Evolutionary conservation across 2,113 vertebrate species (phyloP).

Genomic region (Cavia aperea): DNA sequence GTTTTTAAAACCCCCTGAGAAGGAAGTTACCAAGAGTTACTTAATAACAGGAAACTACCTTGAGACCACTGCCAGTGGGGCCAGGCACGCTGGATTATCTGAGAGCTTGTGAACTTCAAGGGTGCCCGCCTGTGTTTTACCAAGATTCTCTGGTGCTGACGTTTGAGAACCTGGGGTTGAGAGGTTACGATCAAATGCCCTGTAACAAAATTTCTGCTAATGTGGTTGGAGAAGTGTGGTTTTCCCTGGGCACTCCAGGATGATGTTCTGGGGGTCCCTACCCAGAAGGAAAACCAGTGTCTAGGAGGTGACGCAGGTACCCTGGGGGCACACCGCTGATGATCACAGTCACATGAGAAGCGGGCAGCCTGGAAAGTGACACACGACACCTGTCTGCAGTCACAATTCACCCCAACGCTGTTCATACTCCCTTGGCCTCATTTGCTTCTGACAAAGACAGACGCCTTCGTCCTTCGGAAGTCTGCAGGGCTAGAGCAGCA

Average conservation of each 20-base stretch:
- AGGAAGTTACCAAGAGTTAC: not conserved
- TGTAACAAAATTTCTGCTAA: not conserved
- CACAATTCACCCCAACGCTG: not conserved
- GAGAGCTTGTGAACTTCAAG: not conserved
- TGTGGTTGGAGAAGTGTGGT: not conserved
- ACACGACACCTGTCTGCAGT: not conserved
- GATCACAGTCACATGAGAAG: not conserved
- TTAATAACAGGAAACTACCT: not conserved
- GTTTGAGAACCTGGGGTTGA: not conserved
- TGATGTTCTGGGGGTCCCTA: not conserved
- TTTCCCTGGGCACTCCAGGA: not conserved
- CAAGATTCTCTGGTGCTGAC: not conserved
- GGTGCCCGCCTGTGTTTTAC: not conserved
- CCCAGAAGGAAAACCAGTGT: not conserved
- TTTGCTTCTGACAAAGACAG: not conserved
- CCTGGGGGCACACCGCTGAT: not conserved
- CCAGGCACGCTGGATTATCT: fast-evolving
- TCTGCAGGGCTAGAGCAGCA: not conserved
- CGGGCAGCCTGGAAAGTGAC: not conserved
- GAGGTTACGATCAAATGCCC: not conserved
- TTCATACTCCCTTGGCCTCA: not conserved
- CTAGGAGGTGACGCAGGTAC: not conserved
- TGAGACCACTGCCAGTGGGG: not conserved
- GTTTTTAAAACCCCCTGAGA: not conserved
- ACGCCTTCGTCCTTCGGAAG: not conserved